Evolutionary conservation across 2,888 invertebrate species (phyloP).

Genomic region (Aplocera efformata): DNA sequence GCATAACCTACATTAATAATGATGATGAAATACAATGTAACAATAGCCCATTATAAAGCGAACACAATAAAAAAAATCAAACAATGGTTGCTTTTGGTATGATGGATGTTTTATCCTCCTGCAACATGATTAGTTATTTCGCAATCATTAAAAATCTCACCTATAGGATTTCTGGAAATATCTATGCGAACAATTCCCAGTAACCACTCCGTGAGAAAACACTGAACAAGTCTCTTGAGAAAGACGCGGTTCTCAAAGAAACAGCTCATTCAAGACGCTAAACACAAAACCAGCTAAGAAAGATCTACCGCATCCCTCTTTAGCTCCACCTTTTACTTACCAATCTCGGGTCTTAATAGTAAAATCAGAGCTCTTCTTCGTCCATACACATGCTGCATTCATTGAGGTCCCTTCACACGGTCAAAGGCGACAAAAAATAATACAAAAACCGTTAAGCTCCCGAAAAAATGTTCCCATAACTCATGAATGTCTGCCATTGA

Average conservation of each 20-base stretch:
- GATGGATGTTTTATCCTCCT: background rate
- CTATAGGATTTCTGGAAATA: conserved; percentile 11
- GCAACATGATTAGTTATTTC: conserved; percentile 3
- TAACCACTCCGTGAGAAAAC: conserved; percentile 62
- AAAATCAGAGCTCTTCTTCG: conserved; percentile 41
- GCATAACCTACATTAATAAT: conserved; percentile 9
- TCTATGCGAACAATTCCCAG: conserved; percentile 38
- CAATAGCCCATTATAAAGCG: too few relatives aligned
- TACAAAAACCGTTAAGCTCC: conserved; percentile 78
- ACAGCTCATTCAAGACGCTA: conserved; percentile 66
- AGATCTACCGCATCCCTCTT: conserved; percentile 42
- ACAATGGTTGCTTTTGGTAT: conserved; percentile 2
- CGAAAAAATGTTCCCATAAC: conserved; percentile 73
- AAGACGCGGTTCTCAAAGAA: conserved; percentile 60
- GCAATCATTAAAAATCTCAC: conserved; percentile 11
- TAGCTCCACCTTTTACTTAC: background rate
- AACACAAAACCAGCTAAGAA: conserved; percentile 41
- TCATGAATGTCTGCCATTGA: conserved; percentile 75
- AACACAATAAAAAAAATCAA: conserved; percentile 1
- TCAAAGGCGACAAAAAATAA: conserved; percentile 76
- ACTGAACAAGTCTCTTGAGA: conserved; percentile 57
- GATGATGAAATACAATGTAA: background rate
- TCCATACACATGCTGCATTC: conserved; percentile 65
- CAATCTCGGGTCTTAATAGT: conserved; percentile 1
- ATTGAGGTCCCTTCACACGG: conserved; percentile 77